These are phyloP conservation scores for Lithophane socia DNA, from an alignment of 2,888 invertebrate genomes.

Conservation along the genomic window DNA sequence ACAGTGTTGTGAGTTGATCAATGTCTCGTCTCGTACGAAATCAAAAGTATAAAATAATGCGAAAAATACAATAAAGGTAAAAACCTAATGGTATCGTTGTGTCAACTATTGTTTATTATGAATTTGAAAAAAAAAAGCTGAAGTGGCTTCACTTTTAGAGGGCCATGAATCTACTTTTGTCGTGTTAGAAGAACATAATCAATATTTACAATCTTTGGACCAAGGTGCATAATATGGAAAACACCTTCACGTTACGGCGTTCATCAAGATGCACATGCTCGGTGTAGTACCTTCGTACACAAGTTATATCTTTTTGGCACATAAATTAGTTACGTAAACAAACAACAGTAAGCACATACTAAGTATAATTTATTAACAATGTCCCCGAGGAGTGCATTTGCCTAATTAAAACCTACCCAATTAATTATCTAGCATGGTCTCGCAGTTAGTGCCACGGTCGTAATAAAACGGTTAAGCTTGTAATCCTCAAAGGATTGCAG, in stretches of 20 bases:
- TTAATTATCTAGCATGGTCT: constrained; percentile 37
- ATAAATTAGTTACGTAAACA: not conserved
- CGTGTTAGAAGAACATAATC: not conserved
- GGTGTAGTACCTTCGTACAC: not conserved
- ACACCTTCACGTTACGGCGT: not conserved
- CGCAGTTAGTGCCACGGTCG: constrained; percentile 18
- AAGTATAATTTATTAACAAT: constrained; percentile 24
- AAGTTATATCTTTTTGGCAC: not conserved
- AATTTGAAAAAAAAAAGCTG: not conserved
- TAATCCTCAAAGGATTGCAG: constrained; percentile 35
- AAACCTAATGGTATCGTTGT: too few relatives aligned
- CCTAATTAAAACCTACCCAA: constrained; percentile 49
- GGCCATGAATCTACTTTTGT: not conserved
- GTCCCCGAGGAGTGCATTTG: constrained; percentile 47
- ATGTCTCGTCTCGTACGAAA: too few relatives aligned
- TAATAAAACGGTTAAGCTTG: constrained; percentile 34
- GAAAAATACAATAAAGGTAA: not conserved
- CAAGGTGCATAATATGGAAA: not conserved
- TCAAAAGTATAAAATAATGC: not conserved
- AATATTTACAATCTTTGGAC: not conserved
- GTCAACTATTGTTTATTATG: not conserved
- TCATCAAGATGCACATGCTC: not conserved
- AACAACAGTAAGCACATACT: constrained; percentile 13
- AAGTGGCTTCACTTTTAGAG: not conserved
- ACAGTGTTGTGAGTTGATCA: not conserved